A percentile compares a stretch with the other conserved stretches of the same genome.
phyloP scores from a whole-genome alignment of 2,113 vertebrate genomes.

The Campylomormyrus numenius region DNA sequence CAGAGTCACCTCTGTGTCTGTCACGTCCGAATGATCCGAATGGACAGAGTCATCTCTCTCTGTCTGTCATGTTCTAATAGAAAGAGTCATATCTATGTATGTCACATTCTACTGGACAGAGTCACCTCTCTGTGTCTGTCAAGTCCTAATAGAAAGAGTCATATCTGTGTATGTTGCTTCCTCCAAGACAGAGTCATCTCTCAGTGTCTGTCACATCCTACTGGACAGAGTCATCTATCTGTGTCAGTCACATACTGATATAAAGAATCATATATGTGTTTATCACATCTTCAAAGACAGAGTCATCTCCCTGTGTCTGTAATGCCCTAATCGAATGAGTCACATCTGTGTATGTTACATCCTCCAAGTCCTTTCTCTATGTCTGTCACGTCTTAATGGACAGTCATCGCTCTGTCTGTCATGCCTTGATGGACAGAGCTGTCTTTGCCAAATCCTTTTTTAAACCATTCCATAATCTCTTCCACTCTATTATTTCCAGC shows the following conservation, averaged over 20 bases:
- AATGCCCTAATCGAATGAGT: neutral
- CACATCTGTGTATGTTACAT: neutral
- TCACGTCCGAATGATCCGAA: no score
- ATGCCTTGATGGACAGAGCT: neutral
- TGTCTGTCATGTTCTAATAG: neutral
- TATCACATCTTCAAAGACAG: neutral
- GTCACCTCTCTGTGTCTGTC: neutral
- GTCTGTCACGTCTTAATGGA: neutral
- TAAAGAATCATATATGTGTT: neutral
- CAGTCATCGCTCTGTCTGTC: neutral
- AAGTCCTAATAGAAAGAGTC: neutral
- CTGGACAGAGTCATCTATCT: neutral
- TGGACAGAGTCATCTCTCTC: neutral
- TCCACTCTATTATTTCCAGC: neutral
- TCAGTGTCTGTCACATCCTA: neutral
- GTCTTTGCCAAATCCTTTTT: neutral
- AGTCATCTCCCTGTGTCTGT: neutral
- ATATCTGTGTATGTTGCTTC: neutral
- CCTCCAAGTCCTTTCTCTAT: neutral
- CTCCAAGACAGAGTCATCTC: neutral
- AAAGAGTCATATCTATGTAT: neutral
- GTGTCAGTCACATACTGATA: neutral
- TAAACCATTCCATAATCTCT: neutral
- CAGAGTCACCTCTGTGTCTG: neutral
- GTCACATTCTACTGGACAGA: neutral